These are phyloP conservation scores for Thera obeliscata DNA, from an alignment of 2,888 invertebrate genomes.

Conservation along the genomic window DNA sequence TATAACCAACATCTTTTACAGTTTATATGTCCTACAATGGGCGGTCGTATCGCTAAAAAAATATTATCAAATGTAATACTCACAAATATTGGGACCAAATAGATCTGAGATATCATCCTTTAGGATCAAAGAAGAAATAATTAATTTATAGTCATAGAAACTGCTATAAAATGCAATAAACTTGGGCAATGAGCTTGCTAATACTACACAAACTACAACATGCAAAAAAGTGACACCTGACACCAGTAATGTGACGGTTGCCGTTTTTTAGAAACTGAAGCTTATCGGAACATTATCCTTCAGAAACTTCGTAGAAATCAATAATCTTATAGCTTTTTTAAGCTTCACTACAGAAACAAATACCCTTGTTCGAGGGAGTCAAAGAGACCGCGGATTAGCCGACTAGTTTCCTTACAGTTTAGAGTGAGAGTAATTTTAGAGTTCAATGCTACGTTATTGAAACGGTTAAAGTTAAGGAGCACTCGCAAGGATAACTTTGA, in stretches of 20 bases:
- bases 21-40: too few relatives aligned
- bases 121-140: too few relatives aligned
- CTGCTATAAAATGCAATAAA: background rate
- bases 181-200: too few relatives aligned
- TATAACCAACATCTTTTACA: too few relatives aligned
- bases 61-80: too few relatives aligned
- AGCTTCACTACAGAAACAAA: conserved; percentile 75
- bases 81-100: too few relatives aligned
- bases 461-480: too few relatives aligned
- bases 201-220: background rate
- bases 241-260: background rate
- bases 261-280: background rate
- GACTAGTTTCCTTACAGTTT: conserved; percentile 55
- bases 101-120: too few relatives aligned
- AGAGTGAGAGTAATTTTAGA: background rate
- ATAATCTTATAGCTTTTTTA: conserved; percentile 78
- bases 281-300: conserved; percentile 68
- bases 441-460: background rate
- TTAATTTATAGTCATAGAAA: background rate
- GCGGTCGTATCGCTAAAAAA: too few relatives aligned
- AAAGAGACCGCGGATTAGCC: conserved; percentile 81
- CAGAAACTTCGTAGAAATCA: conserved; percentile 76
- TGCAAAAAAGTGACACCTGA: background rate
- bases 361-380: conserved; percentile 65
- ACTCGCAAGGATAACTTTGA: background rate